Percentiles rank a stretch among this genome's conserved stretches.
phyloP scores from a whole-genome alignment of 2,888 invertebrate species.

The Marronus borbonicus region DNA sequence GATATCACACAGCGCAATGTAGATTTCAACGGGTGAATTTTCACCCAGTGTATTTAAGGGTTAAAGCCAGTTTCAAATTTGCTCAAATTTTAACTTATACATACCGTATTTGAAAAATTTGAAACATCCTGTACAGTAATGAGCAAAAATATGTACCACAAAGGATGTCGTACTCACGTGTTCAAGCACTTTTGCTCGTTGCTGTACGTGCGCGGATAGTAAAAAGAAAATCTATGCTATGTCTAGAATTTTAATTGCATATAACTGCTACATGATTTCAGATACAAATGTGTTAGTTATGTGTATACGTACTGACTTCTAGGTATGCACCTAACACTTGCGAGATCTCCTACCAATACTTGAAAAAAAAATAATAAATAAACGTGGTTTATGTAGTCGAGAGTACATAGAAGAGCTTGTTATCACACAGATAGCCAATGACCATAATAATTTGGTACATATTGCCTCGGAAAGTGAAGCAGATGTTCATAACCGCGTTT shows the following conservation, averaged over 20 bases:
- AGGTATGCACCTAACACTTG: background rate
- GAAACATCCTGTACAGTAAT: too few species aligned
- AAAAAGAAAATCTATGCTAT: slow-evolving; percentile 13
- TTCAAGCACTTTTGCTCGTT: background rate
- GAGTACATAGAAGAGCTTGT: background rate
- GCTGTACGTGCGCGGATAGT: background rate
- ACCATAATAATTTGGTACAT: slow-evolving; percentile 38
- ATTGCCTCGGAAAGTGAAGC: slow-evolving; percentile 23
- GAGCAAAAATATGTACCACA: slow-evolving; percentile 8
- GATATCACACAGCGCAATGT: too few species aligned
- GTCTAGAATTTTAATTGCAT: slow-evolving; percentile 32
- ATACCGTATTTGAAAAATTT: too few species aligned
- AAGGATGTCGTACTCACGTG: too few species aligned
- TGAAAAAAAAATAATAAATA: background rate
- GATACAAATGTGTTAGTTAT: slow-evolving; percentile 17
- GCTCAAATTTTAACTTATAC: too few species aligned
- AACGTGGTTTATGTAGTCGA: background rate
- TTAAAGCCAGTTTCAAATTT: too few species aligned
- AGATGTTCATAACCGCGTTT: background rate
- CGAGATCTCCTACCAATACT: background rate
- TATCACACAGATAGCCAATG: slow-evolving; percentile 34
- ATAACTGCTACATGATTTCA: slow-evolving; percentile 5
- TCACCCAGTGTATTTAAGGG: too few species aligned
- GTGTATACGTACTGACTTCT: background rate
- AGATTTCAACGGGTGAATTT: too few species aligned